Conservation (phyloP, 2,797 vertebrate genomes). For the Syndactyla subalaris region DNA sequence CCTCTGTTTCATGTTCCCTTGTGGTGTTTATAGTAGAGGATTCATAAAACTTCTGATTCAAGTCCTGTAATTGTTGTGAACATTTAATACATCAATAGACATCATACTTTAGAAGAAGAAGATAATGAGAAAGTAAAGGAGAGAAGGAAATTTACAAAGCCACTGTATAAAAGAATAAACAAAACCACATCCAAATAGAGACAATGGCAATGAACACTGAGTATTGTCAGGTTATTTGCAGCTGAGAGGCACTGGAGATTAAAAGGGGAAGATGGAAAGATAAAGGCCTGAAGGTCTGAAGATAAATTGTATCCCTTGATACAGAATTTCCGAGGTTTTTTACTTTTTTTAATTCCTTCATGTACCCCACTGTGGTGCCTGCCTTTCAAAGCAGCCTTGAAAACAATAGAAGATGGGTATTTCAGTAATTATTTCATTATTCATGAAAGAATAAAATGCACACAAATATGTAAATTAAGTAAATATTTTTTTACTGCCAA, state of each 20-base stretch:
- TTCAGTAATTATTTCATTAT: neutral
- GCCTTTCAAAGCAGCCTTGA: neutral
- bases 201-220: neutral
- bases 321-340: neutral
- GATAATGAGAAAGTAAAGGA: neutral
- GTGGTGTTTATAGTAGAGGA: neutral
- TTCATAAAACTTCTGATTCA: neutral
- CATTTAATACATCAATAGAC: neutral
- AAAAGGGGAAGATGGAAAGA: neutral
- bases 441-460: neutral
- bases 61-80: neutral
- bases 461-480: neutral
- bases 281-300: neutral
- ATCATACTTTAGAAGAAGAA: neutral
- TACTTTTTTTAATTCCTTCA: neutral
- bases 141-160: neutral
- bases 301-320: neutral
- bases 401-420: neutral
- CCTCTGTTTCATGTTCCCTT: neutral
- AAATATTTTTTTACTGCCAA: neutral
- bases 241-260: neutral
- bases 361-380: neutral
- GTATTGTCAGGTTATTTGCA: neutral
- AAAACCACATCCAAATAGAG: neutral
- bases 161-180: neutral